phyloP scores from a whole-genome alignment of 2,113 vertebrate genomes.

The Lepus europaeus region DNA sequence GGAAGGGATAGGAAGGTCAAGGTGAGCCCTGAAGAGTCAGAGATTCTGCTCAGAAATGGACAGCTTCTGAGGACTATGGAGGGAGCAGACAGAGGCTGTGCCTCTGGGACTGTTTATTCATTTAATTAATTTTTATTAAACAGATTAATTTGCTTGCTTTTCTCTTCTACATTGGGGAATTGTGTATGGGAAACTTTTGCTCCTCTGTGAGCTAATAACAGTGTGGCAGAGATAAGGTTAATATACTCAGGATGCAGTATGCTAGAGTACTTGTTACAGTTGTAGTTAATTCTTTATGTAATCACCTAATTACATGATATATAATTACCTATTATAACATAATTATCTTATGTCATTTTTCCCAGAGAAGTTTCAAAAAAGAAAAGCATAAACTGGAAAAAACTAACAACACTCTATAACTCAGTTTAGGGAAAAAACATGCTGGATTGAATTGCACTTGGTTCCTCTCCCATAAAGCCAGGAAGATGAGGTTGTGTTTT shows the following conservation, averaged over 20 bases:
- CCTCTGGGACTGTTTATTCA: background rate
- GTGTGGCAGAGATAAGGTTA: background rate
- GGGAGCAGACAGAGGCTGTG: background rate
- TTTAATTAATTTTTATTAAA: background rate
- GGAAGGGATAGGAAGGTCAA: background rate
- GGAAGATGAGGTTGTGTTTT: background rate
- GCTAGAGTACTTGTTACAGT: background rate
- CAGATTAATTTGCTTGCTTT: background rate
- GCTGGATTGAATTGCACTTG: background rate
- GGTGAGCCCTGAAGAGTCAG: background rate
- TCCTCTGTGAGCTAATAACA: background rate
- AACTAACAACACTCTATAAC: background rate
- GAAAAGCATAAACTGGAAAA: background rate
- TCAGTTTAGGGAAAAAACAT: background rate
- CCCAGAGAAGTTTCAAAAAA: background rate
- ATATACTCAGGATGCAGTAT: background rate
- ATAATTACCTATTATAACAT: background rate
- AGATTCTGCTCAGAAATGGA: background rate
- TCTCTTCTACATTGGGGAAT: background rate
- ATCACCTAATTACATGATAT: background rate
- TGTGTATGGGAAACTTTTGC: background rate
- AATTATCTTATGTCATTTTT: constrained; percentile 38
- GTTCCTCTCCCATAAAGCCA: background rate
- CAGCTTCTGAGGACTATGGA: background rate
- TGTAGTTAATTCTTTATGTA: constrained; percentile 39